Evolutionary conservation across 2,113 vertebrate genomes (phyloP), one percentile per base, ranked within the genome.

Genomic region (Hyla sarda): DNA sequence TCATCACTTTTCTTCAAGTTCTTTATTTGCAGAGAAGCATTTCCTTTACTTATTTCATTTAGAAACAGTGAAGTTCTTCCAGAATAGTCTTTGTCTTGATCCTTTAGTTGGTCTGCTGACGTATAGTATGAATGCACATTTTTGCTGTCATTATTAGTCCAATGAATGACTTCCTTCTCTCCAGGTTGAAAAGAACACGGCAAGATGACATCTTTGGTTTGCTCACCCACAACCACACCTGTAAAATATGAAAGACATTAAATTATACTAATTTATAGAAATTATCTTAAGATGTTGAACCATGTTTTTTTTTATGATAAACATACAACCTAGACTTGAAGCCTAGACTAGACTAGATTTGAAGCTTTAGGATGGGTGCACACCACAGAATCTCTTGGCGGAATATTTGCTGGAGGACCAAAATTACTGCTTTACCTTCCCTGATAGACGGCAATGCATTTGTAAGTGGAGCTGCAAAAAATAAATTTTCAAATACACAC

Each of bases 81-180:
- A 32, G 16, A 11, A 67, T 86, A 86, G 13, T 5, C 11, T 7
- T 25, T 12, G 37, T 73, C 76, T 41, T 86, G 84, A 0, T 60
- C 13, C 1, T 80, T 13, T 32, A 80, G 45, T 1, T 93, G 93
- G 87, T 96, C 92, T 0, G 0, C 0, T 0, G 45, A 3, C 0
- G 83, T 0, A 67, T 90, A 95, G 88, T 89, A 96, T 2, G 90
- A 88, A 82, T 94, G 94, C 21, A 93, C 92, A 54, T 50, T 14
- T 34, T 37, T 23, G 4, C 48, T 25, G 32, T 41, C 13, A 1
- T 12, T 8, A 52, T 8, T 32, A 32, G 12, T 90, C 95, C 96
- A 97, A 87, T 95, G 91, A 89, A 97, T 91, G 14, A 95, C 62
- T 1, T 75, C 58, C 0, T 91, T 92, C 0, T 88, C 14, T 0